These are phyloP conservation scores for Metopolophium dirhodum DNA, from an alignment of 1,140 invertebrate genomes.

Conservation along the genomic window DNA sequence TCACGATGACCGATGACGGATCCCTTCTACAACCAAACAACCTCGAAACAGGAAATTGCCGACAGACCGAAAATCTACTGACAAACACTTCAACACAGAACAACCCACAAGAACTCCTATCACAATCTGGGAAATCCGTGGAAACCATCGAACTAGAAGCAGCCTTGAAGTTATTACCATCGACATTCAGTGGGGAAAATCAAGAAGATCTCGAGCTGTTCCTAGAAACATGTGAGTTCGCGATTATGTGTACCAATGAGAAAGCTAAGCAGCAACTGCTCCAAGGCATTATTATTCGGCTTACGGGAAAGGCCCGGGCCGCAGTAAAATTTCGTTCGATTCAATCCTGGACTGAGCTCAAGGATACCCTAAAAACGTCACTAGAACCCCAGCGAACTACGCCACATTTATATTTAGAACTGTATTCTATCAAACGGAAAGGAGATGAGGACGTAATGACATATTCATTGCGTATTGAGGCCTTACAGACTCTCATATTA, in stretches of 20 bases:
- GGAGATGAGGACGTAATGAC: no score
- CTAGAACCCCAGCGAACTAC: no score
- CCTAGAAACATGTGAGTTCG: background rate
- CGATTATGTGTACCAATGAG: background rate
- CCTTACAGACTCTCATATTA: no score
- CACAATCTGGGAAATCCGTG: no score
- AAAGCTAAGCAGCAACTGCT: background rate
- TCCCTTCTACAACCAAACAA: background rate
- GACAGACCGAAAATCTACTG: background rate
- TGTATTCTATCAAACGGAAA: no score
- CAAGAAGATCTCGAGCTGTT: background rate
- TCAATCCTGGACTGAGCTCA: background rate
- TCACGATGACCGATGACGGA: background rate
- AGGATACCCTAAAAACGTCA: no score
- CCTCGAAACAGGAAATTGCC: background rate
- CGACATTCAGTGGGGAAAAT: background rate
- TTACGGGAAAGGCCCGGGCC: background rate
- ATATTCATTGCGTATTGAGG: no score
- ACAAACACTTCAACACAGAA: background rate
- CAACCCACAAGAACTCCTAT: background rate
- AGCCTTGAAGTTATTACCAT: background rate
- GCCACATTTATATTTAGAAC: no score
- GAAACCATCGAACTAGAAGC: background rate
- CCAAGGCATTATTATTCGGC: background rate
- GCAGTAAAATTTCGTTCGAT: background rate